Conservation (phyloP, 2,888 invertebrate genomes). For the Podotricha telesiphe region DNA sequence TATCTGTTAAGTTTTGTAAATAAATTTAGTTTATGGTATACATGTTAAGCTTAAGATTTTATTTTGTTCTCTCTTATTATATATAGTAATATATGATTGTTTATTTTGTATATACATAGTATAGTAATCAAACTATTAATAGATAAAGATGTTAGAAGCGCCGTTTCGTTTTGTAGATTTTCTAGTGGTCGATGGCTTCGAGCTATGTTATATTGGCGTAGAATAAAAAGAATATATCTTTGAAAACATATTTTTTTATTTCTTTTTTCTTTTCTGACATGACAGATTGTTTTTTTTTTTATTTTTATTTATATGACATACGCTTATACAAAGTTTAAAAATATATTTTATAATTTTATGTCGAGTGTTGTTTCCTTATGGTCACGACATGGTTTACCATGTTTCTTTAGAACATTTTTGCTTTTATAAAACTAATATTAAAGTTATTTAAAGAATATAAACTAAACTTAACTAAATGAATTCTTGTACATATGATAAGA, state of each 20-base stretch:
- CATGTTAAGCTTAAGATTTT: constrained; percentile 24
- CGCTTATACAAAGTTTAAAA: no score
- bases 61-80: constrained; percentile 19
- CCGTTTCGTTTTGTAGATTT: constrained; percentile 7
- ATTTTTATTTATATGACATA: no score
- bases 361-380: no score
- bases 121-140: constrained; percentile 1
- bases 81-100: constrained; percentile 24
- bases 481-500: no score
- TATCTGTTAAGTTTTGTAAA: constrained; percentile 36
- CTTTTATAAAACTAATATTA: no score
- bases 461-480: no score
- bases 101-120: constrained; percentile 26
- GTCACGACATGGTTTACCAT: no score
- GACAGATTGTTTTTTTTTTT: no score
- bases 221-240: background rate
- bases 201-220: background rate
- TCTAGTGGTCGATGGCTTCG: background rate
- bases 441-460: no score
- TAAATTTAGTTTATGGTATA: constrained; percentile 29
- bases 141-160: background rate
- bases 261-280: background rate
- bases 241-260: background rate
- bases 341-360: no score
- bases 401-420: no score